Percentiles rank a stretch among this genome's conserved stretches.
These are phyloP conservation scores for Cremastinae sp. DNA, from an alignment of 2,888 invertebrate genomes.

Conservation along the genomic window DNA sequence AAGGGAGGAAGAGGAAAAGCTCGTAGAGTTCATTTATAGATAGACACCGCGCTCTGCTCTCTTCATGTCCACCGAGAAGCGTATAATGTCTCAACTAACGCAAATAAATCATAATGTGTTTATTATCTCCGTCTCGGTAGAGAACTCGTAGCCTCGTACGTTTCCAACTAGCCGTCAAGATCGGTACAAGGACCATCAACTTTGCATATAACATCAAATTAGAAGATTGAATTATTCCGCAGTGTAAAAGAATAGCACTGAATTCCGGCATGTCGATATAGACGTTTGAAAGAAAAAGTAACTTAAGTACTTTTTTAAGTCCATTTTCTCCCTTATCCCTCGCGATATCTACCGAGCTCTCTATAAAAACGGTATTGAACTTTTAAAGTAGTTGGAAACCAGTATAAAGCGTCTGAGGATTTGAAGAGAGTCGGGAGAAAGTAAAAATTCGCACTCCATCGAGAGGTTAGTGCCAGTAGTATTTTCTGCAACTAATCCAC, in stretches of 20 bases:
- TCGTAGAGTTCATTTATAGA: constrained; percentile 37
- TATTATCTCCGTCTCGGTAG: constrained; percentile 50
- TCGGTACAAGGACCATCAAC: too few relatives aligned
- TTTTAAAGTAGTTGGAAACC: constrained; percentile 12
- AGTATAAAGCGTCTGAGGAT: constrained; percentile 5
- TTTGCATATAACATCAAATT: too few relatives aligned
- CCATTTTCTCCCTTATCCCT: constrained; percentile 4
- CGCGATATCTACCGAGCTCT: not conserved
- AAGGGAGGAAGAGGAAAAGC: constrained; percentile 37
- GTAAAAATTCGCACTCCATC: constrained; percentile 16
- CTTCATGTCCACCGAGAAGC: constrained; percentile 24
- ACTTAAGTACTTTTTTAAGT: not conserved
- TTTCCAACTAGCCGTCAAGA: not conserved
- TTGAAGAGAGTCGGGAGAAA: constrained; percentile 7
- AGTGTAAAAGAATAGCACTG: too few relatives aligned
- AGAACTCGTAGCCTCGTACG: constrained; percentile 23
- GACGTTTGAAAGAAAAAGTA: not conserved
- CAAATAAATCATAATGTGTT: constrained; percentile 58
- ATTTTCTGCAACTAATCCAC: constrained; percentile 29
- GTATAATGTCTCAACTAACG: constrained; percentile 46
- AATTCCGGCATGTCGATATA: too few relatives aligned
- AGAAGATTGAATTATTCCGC: too few relatives aligned
- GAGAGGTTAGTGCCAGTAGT: constrained; percentile 11
- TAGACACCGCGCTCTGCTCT: constrained; percentile 22
- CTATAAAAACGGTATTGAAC: not conserved